Conservation (phyloP, 1,140 invertebrate species). For the Nymphalis io region DNA sequence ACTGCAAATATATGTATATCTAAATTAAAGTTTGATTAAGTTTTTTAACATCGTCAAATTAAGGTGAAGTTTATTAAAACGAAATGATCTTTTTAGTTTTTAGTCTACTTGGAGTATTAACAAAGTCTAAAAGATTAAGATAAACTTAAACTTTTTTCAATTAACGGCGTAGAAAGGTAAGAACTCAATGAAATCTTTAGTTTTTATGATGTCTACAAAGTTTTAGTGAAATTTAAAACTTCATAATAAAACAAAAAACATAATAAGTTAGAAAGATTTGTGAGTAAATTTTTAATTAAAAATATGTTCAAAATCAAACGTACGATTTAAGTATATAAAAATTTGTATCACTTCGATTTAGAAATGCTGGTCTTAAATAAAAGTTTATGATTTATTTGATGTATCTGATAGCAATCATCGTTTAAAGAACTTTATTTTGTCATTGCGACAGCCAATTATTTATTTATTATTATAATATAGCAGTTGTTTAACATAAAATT, state of each 20-base stretch:
- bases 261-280: neutral
- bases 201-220: slow-evolving; percentile 20
- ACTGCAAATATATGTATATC: neutral
- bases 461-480: no score
- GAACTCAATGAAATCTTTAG: slow-evolving; percentile 10
- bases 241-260: neutral
- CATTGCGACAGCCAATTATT: no score
- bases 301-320: no score
- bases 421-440: no score
- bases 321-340: no score
- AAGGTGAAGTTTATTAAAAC: neutral
- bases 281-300: no score
- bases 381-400: no score
- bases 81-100: slow-evolving; percentile 15
- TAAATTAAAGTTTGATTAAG: no score
- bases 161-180: slow-evolving; percentile 12
- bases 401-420: no score
- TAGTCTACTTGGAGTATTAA: slow-evolving; percentile 11
- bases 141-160: slow-evolving; percentile 27
- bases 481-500: no score
- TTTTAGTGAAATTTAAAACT: neutral
- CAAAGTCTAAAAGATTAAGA: slow-evolving; percentile 17
- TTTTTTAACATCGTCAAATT: slow-evolving; percentile 1
- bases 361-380: no score
- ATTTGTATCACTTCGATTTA: no score